These are phyloP conservation scores for Gonioctena quinquepunctata DNA, from an alignment of 1,140 invertebrate species.

Conservation along the genomic window DNA sequence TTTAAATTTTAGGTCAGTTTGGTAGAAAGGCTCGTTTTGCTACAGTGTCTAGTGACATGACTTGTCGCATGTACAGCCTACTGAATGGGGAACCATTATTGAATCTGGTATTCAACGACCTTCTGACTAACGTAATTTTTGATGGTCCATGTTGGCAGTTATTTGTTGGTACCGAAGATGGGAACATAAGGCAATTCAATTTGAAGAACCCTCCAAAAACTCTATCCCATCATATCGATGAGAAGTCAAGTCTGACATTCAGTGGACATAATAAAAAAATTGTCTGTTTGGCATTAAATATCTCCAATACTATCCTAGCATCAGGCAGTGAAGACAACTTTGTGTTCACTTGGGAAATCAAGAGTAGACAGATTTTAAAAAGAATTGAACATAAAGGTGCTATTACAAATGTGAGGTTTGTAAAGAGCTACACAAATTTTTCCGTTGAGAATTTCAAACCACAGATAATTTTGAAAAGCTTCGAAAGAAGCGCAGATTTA, in stretches of 20 bases:
- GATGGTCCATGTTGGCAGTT: slow-evolving; percentile 71
- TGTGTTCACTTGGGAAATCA: slow-evolving; percentile 80
- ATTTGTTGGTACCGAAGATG: slow-evolving; percentile 73
- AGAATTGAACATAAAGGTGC: slow-evolving; percentile 72
- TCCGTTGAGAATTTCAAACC: slow-evolving; percentile 40
- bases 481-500: slow-evolving; percentile 39
- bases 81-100: slow-evolving; percentile 68
- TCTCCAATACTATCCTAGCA: slow-evolving; percentile 69
- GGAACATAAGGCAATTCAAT: slow-evolving; percentile 70
- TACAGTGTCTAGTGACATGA: slow-evolving; percentile 79
- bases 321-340: slow-evolving; percentile 75
- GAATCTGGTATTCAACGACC: slow-evolving; percentile 73
- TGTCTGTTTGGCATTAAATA: slow-evolving; percentile 70
- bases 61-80: slow-evolving; percentile 81
- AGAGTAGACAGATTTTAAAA: slow-evolving; percentile 71
- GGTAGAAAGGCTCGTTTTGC: slow-evolving; percentile 69
- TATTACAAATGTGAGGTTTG: slow-evolving; percentile 65
- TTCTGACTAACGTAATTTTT: slow-evolving; percentile 70
- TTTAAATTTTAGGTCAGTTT: slow-evolving; percentile 32
- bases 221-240: slow-evolving; percentile 68
- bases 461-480: slow-evolving; percentile 32
- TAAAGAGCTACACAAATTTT: slow-evolving; percentile 40
- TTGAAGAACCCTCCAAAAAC: slow-evolving; percentile 68
- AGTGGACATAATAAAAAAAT: slow-evolving; percentile 70
- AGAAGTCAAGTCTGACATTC: slow-evolving; percentile 58